These are phyloP conservation scores for Tethea ocularis DNA, from an alignment of 2,888 invertebrate species.

Conservation along the genomic window DNA sequence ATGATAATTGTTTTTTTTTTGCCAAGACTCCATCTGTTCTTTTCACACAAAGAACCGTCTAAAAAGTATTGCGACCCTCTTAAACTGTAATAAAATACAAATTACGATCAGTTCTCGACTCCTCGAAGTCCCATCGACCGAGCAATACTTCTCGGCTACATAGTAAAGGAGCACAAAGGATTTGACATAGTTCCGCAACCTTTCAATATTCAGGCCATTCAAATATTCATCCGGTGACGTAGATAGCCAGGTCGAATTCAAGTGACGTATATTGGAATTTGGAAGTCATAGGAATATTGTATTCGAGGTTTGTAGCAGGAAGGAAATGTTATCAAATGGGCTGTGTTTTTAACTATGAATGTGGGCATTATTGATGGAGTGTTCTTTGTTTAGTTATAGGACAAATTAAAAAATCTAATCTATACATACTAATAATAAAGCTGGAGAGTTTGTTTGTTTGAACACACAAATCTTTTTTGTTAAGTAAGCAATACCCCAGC, in stretches of 20 bases:
- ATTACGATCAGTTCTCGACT: neutral
- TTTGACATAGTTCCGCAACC: slow-evolving; percentile 9
- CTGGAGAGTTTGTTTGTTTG: too few species aligned
- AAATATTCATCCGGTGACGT: too few species aligned
- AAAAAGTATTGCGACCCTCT: too few species aligned
- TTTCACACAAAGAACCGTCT: too few species aligned
- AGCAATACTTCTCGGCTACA: neutral
- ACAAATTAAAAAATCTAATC: too few species aligned
- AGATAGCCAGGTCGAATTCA: neutral
- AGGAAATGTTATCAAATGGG: neutral
- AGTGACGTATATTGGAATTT: neutral
- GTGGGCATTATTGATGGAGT: neutral
- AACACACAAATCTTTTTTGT: too few species aligned
- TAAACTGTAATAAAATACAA: neutral
- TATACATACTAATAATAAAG: too few species aligned
- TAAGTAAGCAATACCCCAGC: too few species aligned
- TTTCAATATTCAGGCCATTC: slow-evolving; percentile 7
- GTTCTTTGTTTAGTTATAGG: too few species aligned
- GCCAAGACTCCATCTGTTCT: too few species aligned
- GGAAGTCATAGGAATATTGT: neutral
- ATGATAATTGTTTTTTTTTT: too few species aligned
- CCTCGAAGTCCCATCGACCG: neutral
- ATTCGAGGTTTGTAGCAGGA: neutral
- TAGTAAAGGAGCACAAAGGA: neutral
- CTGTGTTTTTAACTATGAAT: slow-evolving; percentile 8